phyloP scores from a whole-genome alignment of 2,888 invertebrate genomes.

The Melipona beecheii region DNA sequence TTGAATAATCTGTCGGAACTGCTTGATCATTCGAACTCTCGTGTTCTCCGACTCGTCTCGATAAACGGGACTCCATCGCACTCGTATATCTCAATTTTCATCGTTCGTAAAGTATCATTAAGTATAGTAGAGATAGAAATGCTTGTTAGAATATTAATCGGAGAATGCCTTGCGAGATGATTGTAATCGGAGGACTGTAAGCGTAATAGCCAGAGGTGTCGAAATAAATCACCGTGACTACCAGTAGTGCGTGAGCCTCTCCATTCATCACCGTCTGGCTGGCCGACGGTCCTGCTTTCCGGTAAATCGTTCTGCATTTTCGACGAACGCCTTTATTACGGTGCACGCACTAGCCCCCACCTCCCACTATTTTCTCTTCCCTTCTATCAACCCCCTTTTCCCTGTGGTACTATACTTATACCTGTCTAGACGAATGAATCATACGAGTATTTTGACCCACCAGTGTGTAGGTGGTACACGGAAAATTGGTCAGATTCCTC shows the following conservation, averaged over 20 bases:
- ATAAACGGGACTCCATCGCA: neutral
- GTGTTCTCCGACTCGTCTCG: neutral
- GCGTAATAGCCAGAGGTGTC: constrained; percentile 67
- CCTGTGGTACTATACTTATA: constrained; percentile 70
- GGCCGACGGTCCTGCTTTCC: constrained; percentile 48
- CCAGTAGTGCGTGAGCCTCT: constrained; percentile 68
- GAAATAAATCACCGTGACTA: constrained; percentile 60
- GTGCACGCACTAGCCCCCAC: constrained; percentile 49
- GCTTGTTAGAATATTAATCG: neutral
- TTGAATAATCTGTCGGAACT: neutral
- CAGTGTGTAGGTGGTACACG: constrained; percentile 67
- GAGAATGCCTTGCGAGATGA: constrained; percentile 54
- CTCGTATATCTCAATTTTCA: neutral
- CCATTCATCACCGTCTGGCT: constrained; percentile 67
- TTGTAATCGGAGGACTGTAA: constrained; percentile 65
- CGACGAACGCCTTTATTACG: constrained; percentile 69
- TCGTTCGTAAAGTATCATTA: neutral
- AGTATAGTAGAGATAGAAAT: neutral
- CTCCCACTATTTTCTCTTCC: constrained; percentile 51
- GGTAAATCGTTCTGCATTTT: constrained; percentile 74
- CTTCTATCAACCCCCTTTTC: constrained; percentile 24
- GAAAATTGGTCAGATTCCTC: constrained; percentile 71
- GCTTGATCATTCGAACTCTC: neutral
- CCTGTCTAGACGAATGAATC: constrained; percentile 75
- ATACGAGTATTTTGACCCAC: constrained; percentile 70